phyloP scores from a whole-genome alignment of 2,797 vertebrate genomes.

The Oreortyx pictus region DNA sequence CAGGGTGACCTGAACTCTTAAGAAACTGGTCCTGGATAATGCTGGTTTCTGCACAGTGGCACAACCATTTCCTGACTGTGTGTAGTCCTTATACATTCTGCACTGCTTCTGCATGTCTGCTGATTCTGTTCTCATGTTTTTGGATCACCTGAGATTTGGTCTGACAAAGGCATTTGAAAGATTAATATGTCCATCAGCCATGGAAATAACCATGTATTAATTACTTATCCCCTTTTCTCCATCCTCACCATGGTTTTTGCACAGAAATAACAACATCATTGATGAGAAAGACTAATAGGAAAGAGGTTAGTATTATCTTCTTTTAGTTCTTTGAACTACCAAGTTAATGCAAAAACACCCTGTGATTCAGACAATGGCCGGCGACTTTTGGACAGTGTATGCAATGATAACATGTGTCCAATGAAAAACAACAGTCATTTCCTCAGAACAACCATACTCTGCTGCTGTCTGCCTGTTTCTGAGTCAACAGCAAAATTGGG shows the following conservation, averaged over 20 bases:
- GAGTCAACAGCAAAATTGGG: background rate
- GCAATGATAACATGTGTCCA: background rate
- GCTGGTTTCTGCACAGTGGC: background rate
- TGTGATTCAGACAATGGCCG: background rate
- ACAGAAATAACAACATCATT: constrained; percentile 27
- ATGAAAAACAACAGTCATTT: constrained; percentile 18
- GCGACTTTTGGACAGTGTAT: background rate
- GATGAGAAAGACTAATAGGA: background rate
- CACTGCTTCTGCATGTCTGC: background rate
- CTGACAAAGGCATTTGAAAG: constrained; percentile 14
- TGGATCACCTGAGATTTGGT: background rate
- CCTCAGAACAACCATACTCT: background rate
- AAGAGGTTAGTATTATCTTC: background rate
- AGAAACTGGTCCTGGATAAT: background rate
- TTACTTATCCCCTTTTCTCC: background rate
- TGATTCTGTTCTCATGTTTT: background rate
- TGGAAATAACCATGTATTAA: background rate
- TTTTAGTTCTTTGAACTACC: constrained; percentile 19
- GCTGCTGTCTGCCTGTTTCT: background rate
- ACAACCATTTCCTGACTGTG: background rate
- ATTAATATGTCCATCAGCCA: background rate
- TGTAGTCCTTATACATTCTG: background rate
- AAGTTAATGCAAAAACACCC: background rate
- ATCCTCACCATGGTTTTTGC: background rate
- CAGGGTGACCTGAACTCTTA: background rate